These are phyloP conservation scores for Hirudinaria manillensis DNA, from an alignment of 2,888 invertebrate genomes.

Conservation along the genomic window DNA sequence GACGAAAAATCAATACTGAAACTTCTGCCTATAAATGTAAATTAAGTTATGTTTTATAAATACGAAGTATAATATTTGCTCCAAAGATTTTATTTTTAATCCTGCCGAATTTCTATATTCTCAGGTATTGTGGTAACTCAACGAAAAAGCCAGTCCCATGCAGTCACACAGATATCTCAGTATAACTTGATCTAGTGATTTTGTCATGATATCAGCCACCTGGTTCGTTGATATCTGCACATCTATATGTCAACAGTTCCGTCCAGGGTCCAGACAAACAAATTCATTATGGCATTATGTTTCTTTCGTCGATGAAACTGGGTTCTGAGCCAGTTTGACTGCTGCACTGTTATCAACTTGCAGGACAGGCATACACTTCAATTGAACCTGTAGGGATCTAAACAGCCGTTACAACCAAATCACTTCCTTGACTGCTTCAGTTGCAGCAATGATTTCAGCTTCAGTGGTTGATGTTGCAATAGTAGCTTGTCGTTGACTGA, in stretches of 20 bases:
- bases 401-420: background rate
- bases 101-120: too few species aligned
- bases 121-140: too few species aligned
- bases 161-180: background rate
- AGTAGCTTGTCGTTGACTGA: background rate
- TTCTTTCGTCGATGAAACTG: background rate
- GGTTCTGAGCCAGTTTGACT: background rate
- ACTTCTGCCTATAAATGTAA: too few species aligned
- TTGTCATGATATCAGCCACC: background rate
- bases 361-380: background rate
- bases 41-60: too few species aligned
- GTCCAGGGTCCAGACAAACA: background rate
- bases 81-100: too few species aligned
- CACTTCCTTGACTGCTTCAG: background rate
- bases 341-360: conserved; percentile 1
- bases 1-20: too few species aligned
- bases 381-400: background rate
- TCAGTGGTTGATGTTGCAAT: background rate
- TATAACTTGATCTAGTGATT: background rate
- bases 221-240: background rate
- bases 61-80: too few species aligned
- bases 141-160: too few species aligned
- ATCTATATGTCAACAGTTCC: background rate
- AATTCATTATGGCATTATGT: background rate
- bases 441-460: background rate